phyloP scores from a whole-genome alignment of 2,888 invertebrate genomes.

The Nudaria mundana region DNA sequence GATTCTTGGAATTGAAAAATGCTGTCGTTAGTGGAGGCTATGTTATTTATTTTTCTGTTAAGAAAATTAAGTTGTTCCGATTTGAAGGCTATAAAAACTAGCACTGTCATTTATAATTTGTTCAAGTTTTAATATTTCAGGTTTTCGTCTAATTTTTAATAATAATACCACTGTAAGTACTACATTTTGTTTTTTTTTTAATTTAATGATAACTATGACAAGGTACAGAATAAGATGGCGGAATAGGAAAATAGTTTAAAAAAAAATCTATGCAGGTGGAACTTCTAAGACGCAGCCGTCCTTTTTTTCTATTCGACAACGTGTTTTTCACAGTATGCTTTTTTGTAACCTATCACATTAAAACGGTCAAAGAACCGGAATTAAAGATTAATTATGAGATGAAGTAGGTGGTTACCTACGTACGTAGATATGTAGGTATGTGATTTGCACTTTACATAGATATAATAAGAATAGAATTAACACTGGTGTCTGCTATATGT shows the following conservation, averaged over 20 bases:
- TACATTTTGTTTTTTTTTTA: no score
- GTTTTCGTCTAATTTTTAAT: conserved; percentile 10
- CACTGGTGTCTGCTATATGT: no score
- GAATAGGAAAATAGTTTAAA: background rate
- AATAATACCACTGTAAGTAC: no score
- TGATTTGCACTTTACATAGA: conserved; percentile 14
- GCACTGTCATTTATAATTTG: conserved; percentile 31
- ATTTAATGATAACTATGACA: conserved; percentile 12
- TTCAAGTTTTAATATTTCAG: conserved; percentile 20
- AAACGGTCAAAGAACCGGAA: conserved; percentile 13
- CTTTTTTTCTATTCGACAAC: conserved; percentile 6
- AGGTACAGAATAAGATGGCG: conserved; percentile 1
- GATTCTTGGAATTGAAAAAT: conserved; percentile 63
- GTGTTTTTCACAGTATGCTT: no score
- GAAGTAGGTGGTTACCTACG: conserved; percentile 5
- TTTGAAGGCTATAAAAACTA: conserved; percentile 46
- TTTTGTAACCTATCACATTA: conserved; percentile 10
- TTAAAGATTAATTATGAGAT: conserved; percentile 9
- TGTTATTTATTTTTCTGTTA: conserved; percentile 40
- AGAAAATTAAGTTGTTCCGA: conserved; percentile 64
- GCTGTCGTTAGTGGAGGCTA: conserved; percentile 48
- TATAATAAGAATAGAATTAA: no score
- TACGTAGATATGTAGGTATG: conserved; percentile 3
- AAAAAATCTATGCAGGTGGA: conserved; percentile 17
- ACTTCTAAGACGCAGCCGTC: conserved; percentile 8